Conservation (phyloP, 2,888 invertebrate genomes). For the Habroteleia sp. region DNA sequence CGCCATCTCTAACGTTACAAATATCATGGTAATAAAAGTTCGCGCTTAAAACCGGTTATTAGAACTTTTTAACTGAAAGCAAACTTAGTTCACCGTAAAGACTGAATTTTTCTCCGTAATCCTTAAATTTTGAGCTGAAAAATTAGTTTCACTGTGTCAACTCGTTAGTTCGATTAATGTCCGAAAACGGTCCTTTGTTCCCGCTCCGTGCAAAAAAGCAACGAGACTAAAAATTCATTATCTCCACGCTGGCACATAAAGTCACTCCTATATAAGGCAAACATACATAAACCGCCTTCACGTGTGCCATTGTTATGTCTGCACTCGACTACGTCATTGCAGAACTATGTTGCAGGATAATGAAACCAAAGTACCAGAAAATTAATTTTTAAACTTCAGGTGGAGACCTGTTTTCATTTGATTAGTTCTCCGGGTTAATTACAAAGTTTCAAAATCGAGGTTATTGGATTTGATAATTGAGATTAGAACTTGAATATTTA, state of each 20-base stretch:
- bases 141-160: conserved; percentile 24
- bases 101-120: conserved; percentile 27
- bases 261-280: conserved; percentile 28
- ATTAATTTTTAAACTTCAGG: neutral
- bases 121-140: conserved; percentile 1
- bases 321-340: conserved; percentile 24
- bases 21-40: too few species aligned
- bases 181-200: conserved; percentile 25
- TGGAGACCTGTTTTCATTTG: neutral
- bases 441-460: neutral
- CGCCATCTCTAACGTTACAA: neutral
- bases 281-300: conserved; percentile 33
- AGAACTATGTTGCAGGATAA: conserved; percentile 10
- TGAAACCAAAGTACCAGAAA: conserved; percentile 1
- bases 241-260: conserved; percentile 20
- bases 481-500: too few species aligned
- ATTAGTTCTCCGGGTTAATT: conserved; percentile 1
- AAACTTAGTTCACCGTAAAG: too few species aligned
- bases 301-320: conserved; percentile 33
- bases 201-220: conserved; percentile 21
- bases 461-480: neutral
- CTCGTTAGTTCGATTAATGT: conserved; percentile 27
- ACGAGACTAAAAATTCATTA: conserved; percentile 35
- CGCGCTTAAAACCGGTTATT: too few species aligned
- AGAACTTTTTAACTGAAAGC: too few species aligned